Conservation (phyloP, 2,113 vertebrate species). For the Paramisgurnus dabryanus region DNA sequence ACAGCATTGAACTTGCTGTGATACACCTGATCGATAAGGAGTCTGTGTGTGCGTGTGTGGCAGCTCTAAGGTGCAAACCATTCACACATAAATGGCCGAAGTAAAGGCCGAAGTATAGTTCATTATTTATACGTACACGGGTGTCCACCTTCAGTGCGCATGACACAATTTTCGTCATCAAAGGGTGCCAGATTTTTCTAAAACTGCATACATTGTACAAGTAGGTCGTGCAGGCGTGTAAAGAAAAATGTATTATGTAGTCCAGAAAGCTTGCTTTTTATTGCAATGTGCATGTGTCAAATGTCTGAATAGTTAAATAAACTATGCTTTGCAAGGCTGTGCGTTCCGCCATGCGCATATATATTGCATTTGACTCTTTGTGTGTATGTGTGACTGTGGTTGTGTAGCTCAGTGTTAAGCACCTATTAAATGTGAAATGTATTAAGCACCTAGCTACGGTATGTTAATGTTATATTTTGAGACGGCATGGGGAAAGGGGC, state of each 20-base stretch:
- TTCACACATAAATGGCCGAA: background rate
- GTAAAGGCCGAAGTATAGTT: too few species aligned
- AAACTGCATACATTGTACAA: too few species aligned
- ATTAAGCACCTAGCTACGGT: background rate
- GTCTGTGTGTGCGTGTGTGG: conserved; percentile 11
- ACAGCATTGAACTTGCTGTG: conserved; percentile 4
- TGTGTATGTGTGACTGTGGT: background rate
- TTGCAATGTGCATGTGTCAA: too few species aligned
- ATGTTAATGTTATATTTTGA: conserved; percentile 32
- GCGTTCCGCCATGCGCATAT: too few species aligned
- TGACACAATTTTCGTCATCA: too few species aligned
- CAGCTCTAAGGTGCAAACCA: background rate
- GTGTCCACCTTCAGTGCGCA: too few species aligned
- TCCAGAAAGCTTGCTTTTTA: too few species aligned
- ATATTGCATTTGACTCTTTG: background rate
- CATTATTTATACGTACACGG: too few species aligned
- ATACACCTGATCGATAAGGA: conserved; percentile 44
- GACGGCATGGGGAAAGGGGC: background rate
- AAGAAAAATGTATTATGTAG: background rate
- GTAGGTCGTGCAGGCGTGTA: background rate
- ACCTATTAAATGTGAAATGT: conserved; percentile 27
- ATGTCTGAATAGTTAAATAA: too few species aligned
- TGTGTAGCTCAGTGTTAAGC: conserved; percentile 10
- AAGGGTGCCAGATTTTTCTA: too few species aligned
- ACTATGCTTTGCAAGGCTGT: too few species aligned